Base-by-base conservation (phyloP, 2,888 invertebrate genomes). In the Thymelicus lineola region DNA sequence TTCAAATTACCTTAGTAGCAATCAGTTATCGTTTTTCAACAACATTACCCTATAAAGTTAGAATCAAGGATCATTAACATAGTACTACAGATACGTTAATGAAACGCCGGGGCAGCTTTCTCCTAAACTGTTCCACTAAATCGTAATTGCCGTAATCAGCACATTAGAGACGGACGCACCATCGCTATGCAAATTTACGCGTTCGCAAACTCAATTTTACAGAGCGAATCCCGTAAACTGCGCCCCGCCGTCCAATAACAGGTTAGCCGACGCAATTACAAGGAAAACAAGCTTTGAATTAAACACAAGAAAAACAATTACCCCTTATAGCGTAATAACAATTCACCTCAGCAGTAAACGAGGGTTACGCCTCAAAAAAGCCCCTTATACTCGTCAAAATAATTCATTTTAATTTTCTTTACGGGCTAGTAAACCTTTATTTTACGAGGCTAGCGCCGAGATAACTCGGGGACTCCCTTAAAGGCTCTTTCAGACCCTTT, bases 341-440 rank as follows among this genome's bases (percentile, higher is more conserved):
- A 86, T 90, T 85, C 88, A 85, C 86, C 88, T 85, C 76, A 75
- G 81, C 82, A 79, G 79, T 81, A 82, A 83, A 81, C 83, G 82
- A 79, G 82, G 78, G 68, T 61, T 63, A 58, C 69, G 63, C 63
- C 63, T 81, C 85, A 80, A 84, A 82, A 82, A 82, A 80, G 80
- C 86, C 86, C 86, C 85, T 82, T 81, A 84, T 84, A 86, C 91
- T 93, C 93, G 93, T 93, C 93, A 93, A 93, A 93, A 93, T 93
- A 93, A 93, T 93, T 93, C 93, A 93, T 93, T 93, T 93, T 93
- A 93, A 93, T 93, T 93, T 93, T 92, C 92, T 93, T 93, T 93
- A 93, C 91, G 90, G 87, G 84, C 89, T 85, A 91, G 89, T 93
- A 93, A 93, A 93, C 90, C 93, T 93, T 93, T 93, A 93, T 93